These are phyloP conservation scores for Glaucidium brasilianum DNA, from an alignment of 2,113 vertebrate species.

Conservation along the genomic window DNA sequence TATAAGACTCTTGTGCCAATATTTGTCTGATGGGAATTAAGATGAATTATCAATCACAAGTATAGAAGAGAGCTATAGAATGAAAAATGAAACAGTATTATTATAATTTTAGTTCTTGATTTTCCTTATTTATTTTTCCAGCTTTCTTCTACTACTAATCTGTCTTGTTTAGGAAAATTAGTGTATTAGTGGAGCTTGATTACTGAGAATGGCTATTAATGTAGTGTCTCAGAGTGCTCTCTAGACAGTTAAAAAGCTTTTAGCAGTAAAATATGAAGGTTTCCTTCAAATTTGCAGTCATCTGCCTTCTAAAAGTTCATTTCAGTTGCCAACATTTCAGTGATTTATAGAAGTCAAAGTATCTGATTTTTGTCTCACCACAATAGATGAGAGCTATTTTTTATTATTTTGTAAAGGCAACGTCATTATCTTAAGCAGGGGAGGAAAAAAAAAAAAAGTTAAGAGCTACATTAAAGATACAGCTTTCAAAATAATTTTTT, in stretches of 20 bases:
- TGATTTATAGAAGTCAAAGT: slow-evolving; percentile 53
- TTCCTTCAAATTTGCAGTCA: slow-evolving; percentile 50
- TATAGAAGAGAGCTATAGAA: not conserved
- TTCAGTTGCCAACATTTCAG: slow-evolving; percentile 56
- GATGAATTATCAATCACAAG: slow-evolving; percentile 24
- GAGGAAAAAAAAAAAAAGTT: not conserved
- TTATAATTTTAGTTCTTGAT: slow-evolving; percentile 7
- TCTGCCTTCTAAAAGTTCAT: slow-evolving; percentile 52
- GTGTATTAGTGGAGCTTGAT: not conserved
- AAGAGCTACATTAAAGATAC: slow-evolving; percentile 53
- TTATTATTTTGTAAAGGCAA: slow-evolving; percentile 43
- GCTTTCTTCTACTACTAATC: not conserved
- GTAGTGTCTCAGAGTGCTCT: not conserved
- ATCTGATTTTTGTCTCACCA: slow-evolving; percentile 63
- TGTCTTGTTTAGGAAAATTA: slow-evolving; percentile 20
- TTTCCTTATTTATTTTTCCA: slow-evolving; percentile 17
- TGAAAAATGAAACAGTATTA: not conserved
- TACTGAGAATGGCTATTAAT: slow-evolving; percentile 9
- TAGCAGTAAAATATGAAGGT: slow-evolving; percentile 40
- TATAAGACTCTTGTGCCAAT: not conserved
- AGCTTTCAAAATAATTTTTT: slow-evolving; percentile 61
- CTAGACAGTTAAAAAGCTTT: slow-evolving; percentile 14
- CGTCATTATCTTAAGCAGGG: slow-evolving; percentile 6
- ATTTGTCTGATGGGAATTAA: slow-evolving; percentile 17
- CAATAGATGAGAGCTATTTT: slow-evolving; percentile 39